A percentile compares a stretch with the other conserved stretches of the same genome.
These are phyloP conservation scores for Xyrichtys novacula DNA, from an alignment of 2,797 vertebrate species.

Conservation along the genomic window DNA sequence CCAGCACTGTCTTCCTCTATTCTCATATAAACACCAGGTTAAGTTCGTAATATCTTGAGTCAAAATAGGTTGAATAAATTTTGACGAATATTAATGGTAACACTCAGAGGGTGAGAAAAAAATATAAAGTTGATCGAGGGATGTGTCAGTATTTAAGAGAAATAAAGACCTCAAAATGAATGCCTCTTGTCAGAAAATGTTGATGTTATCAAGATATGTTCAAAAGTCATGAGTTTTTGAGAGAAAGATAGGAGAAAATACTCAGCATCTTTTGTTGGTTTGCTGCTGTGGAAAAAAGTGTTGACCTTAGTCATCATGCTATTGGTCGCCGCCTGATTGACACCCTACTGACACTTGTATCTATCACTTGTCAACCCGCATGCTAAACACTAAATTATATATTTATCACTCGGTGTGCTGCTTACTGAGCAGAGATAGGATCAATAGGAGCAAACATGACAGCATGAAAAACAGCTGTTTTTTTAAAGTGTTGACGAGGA, in stretches of 20 bases:
- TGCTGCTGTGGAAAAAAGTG: not conserved
- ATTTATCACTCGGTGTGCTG: conserved; percentile 47
- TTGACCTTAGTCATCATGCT: conserved; percentile 23
- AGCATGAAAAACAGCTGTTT: conserved; percentile 56
- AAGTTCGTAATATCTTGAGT: no score
- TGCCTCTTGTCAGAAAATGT: no score
- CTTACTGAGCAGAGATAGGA: conserved; percentile 33
- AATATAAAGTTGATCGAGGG: no score
- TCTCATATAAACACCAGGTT: no score
- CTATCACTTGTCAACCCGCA: conserved; percentile 53
- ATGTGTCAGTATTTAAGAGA: no score
- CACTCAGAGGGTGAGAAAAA: no score
- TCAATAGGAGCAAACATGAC: conserved; percentile 69
- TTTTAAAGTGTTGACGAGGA: conserved; percentile 55
- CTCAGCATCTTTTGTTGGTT: not conserved
- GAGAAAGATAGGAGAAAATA: not conserved
- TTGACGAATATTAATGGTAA: no score
- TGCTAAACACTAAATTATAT: conserved; percentile 49
- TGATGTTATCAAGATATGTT: no score
- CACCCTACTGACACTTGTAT: conserved; percentile 31
- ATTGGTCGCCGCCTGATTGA: conserved; percentile 26
- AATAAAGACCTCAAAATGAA: no score
- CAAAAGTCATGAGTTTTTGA: no score
- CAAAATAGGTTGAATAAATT: no score
- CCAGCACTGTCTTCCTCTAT: no score